A percentile compares a stretch with the other conserved stretches of the same genome.
Conservation (phyloP, 2,797 vertebrate species). For the Mormyrops attenuatus region DNA sequence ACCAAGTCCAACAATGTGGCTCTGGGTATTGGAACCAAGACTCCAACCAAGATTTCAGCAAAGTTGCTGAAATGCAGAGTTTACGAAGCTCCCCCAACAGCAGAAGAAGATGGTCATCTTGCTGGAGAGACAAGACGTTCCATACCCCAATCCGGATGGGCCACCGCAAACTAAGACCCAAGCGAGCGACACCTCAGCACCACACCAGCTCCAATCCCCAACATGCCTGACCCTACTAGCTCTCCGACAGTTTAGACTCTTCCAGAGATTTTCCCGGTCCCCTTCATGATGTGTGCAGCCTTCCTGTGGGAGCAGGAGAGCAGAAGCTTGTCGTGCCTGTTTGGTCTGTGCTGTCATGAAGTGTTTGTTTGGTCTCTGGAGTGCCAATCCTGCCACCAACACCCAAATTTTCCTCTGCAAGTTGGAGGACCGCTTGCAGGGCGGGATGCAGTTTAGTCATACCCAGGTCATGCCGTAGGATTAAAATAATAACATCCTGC, state of each 20-base stretch:
- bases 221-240: not conserved
- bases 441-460: not conserved
- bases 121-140: not conserved
- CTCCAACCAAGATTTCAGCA: not conserved
- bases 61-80: not conserved
- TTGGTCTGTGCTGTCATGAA: not conserved
- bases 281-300: not conserved
- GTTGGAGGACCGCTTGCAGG: not conserved
- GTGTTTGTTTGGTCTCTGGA: not conserved
- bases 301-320: not conserved
- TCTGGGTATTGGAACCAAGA: not conserved
- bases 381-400: not conserved
- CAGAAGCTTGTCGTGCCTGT: not conserved
- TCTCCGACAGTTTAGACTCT: not conserved
- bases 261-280: not conserved
- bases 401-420: not conserved
- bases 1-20: not conserved
- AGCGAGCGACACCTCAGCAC: not conserved
- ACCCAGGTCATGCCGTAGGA: not conserved
- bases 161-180: not conserved
- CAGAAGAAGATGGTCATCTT: not conserved
- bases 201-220: not conserved
- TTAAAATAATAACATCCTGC: not conserved
- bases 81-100: not conserved
- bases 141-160: not conserved